Evolutionary conservation across 2,113 vertebrate genomes (phyloP).

Genomic region (Cryptomyrus ogoouensis): DNA sequence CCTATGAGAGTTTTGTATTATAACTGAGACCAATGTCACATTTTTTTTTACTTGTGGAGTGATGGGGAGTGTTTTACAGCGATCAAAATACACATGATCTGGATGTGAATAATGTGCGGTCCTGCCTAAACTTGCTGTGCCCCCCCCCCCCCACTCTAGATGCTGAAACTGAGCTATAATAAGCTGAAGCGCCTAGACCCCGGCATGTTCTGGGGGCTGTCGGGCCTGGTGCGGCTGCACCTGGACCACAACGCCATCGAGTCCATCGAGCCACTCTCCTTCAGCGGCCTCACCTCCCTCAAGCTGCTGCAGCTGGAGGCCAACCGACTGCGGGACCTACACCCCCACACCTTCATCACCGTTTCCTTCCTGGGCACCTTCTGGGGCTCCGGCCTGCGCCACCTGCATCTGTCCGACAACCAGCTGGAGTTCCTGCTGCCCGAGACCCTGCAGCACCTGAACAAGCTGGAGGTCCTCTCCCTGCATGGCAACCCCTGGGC

Average conservation of each 20-base stretch:
- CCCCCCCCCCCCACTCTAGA: constrained; percentile 37
- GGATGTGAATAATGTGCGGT: neutral
- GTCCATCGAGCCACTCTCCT: constrained; percentile 66
- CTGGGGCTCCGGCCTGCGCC: constrained; percentile 61
- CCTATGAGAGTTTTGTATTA: neutral
- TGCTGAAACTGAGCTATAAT: constrained; percentile 71
- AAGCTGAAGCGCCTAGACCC: constrained; percentile 55
- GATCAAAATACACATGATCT: neutral
- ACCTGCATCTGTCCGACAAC: constrained; percentile 66
- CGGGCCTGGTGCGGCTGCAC: constrained; percentile 57
- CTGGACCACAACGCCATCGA: constrained; percentile 66
- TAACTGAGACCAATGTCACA: neutral
- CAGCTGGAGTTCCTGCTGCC: constrained; percentile 54
- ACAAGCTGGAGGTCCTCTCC: constrained; percentile 56
- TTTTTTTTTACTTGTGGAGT: neutral
- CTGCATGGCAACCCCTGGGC: constrained; percentile 66
- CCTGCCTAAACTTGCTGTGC: neutral
- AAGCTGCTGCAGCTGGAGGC: constrained; percentile 67
- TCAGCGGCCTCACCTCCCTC: constrained; percentile 59
- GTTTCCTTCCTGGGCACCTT: constrained; percentile 62
- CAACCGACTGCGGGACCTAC: constrained; percentile 61
- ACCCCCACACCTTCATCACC: constrained; percentile 67
- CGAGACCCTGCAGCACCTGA: constrained; percentile 43
- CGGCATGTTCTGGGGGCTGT: constrained; percentile 57
- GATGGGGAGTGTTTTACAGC: neutral